Conservation (phyloP, 2,888 invertebrate genomes). For the Cacoxenus indagator region DNA sequence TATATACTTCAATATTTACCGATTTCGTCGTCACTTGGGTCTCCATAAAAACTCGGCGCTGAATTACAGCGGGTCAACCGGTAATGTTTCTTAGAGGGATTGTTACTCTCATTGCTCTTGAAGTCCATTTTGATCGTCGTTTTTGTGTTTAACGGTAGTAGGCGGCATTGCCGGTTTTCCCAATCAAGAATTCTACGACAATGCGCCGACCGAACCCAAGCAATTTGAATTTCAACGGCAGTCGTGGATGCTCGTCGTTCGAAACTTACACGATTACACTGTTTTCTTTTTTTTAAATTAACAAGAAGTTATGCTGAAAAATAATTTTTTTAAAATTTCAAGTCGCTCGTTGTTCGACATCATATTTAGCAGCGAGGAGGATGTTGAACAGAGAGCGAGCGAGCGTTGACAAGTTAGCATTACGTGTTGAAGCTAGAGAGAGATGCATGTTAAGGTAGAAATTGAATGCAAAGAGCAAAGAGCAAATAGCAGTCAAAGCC, state of each 20-base stretch:
- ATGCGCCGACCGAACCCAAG: too few relatives aligned
- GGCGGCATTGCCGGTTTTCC: too few relatives aligned
- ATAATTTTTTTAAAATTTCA: neutral
- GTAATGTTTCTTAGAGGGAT: neutral
- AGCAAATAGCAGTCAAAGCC: slow-evolving; percentile 33
- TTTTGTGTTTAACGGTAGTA: too few relatives aligned
- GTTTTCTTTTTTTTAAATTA: too few relatives aligned
- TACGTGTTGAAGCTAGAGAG: slow-evolving; percentile 41
- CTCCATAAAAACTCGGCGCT: neutral
- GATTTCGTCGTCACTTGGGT: neutral
- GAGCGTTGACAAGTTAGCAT: slow-evolving; percentile 41
- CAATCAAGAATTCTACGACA: too few relatives aligned
- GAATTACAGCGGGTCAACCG: neutral
- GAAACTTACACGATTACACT: too few relatives aligned
- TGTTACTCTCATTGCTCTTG: too few relatives aligned
- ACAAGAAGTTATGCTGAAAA: too few relatives aligned
- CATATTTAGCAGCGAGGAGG: slow-evolving; percentile 35
- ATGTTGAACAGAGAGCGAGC: slow-evolving; percentile 34
- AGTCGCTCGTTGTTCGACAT: slow-evolving; percentile 29
- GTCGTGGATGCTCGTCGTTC: too few relatives aligned
- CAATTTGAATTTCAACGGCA: too few relatives aligned
- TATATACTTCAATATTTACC: neutral
- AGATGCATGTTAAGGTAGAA: slow-evolving; percentile 40
- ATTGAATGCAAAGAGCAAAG: slow-evolving; percentile 31
- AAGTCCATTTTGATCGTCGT: too few relatives aligned